phyloP scores from a whole-genome alignment of 2,113 vertebrate genomes.

The Silurus asotus region DNA sequence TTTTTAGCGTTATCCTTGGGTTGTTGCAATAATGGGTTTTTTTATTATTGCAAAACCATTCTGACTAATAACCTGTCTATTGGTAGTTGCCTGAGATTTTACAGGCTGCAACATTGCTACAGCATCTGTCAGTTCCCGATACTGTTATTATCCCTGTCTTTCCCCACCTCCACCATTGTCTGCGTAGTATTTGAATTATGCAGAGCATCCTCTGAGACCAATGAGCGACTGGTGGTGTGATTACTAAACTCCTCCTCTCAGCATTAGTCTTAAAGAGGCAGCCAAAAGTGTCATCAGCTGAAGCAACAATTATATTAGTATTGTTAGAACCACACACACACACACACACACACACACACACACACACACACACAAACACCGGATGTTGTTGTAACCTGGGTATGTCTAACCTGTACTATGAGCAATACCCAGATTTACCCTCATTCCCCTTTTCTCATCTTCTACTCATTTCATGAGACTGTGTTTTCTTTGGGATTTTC shows the following conservation, averaged over 20 bases:
- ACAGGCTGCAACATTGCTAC: background rate
- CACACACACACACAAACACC: no score
- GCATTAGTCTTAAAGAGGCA: conserved; percentile 57
- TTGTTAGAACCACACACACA: background rate
- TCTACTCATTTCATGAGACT: background rate
- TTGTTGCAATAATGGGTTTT: background rate
- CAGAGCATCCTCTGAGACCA: conserved; percentile 50
- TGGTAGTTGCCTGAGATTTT: background rate
- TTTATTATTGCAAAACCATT: background rate
- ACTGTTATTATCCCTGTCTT: background rate
- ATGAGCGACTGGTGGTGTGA: conserved; percentile 62
- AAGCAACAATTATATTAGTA: background rate
- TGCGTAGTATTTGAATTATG: conserved; percentile 44
- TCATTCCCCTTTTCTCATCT: background rate
- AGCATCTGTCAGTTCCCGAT: conserved; percentile 6
- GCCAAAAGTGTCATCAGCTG: background rate
- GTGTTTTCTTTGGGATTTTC: background rate
- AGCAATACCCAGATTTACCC: background rate
- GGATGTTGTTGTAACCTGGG: background rate
- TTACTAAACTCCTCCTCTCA: conserved; percentile 52
- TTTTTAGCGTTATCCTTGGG: background rate
- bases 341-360: background rate
- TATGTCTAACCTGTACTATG: background rate
- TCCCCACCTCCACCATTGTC: conserved; percentile 1
- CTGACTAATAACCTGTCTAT: background rate